phyloP scores from a whole-genome alignment of 2,888 invertebrate genomes.

The Gortyna flavago region DNA sequence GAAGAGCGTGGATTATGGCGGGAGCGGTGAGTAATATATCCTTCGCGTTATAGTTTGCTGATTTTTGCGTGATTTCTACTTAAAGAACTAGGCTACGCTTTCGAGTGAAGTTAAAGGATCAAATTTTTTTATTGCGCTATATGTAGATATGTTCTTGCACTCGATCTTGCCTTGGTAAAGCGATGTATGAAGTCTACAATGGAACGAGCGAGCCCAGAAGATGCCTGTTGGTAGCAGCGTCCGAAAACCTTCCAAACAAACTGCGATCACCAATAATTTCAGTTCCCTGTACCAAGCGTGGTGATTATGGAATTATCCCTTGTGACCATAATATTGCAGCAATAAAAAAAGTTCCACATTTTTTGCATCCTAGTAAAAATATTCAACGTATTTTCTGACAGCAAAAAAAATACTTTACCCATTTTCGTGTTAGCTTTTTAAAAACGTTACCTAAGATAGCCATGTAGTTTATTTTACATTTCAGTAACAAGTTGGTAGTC shows the following conservation, averaged over 20 bases:
- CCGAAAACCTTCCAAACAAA: background rate
- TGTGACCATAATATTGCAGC: background rate
- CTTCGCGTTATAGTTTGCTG: too few species aligned
- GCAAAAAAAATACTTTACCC: background rate
- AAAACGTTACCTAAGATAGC: background rate
- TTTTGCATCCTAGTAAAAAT: background rate
- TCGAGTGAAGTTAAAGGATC: background rate
- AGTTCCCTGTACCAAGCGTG: background rate
- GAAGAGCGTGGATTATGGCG: too few species aligned
- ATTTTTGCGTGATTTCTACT: too few species aligned
- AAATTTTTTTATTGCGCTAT: background rate
- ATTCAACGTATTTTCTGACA: background rate
- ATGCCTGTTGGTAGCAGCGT: background rate
- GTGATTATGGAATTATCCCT: background rate
- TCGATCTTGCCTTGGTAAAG: background rate
- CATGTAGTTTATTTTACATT: background rate
- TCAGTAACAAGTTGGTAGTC: background rate
- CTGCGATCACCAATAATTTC: background rate
- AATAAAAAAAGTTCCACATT: background rate
- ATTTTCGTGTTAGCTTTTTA: background rate
- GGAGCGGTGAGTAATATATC: too few species aligned
- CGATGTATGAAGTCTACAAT: background rate
- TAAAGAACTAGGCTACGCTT: background rate
- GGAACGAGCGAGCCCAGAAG: background rate
- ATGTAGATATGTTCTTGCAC: background rate